These are phyloP conservation scores for Subacronicta megacephala DNA, from an alignment of 2,888 invertebrate genomes.

Conservation along the genomic window DNA sequence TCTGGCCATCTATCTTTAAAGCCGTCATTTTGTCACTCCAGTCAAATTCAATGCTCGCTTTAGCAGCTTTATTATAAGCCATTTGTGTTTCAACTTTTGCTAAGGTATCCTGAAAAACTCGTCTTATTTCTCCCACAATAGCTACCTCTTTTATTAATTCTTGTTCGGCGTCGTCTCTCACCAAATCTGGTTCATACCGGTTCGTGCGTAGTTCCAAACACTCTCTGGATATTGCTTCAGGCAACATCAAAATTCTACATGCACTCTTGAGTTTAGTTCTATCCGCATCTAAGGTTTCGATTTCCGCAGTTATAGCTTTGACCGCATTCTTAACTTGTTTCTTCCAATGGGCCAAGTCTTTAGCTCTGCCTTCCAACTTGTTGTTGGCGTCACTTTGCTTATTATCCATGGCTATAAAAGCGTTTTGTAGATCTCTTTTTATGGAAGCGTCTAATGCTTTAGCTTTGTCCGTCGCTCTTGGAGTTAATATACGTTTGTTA, in stretches of 20 bases:
- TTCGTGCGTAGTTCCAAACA: conserved; percentile 92
- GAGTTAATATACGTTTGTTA: conserved; percentile 86
- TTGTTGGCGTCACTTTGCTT: conserved; percentile 85
- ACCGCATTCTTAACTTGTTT: conserved; percentile 91
- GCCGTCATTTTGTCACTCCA: conserved; percentile 96
- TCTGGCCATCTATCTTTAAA: conserved; percentile 92
- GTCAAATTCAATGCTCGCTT: conserved; percentile 94
- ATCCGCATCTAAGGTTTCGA: conserved; percentile 91
- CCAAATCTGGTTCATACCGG: conserved; percentile 93
- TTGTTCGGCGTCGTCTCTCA: conserved; percentile 94
- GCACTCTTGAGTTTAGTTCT: conserved; percentile 91
- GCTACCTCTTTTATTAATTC: conserved; percentile 94
- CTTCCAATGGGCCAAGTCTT: conserved; percentile 91
- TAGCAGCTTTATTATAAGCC: conserved; percentile 93
- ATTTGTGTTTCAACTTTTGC: conserved; percentile 92
- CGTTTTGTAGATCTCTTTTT: conserved; percentile 81
- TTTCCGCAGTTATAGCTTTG: conserved; percentile 91
- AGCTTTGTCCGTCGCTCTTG: conserved; percentile 75
- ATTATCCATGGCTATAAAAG: conserved; percentile 88
- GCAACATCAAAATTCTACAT: conserved; percentile 91
- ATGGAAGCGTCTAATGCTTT: conserved; percentile 65
- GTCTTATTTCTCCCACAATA: conserved; percentile 92
- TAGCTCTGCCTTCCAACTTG: conserved; percentile 68
- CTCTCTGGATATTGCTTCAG: conserved; percentile 93
- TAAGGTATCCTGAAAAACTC: conserved; percentile 90